Conservation (phyloP, 2,797 vertebrate species). For the Ispidina lecontei region DNA sequence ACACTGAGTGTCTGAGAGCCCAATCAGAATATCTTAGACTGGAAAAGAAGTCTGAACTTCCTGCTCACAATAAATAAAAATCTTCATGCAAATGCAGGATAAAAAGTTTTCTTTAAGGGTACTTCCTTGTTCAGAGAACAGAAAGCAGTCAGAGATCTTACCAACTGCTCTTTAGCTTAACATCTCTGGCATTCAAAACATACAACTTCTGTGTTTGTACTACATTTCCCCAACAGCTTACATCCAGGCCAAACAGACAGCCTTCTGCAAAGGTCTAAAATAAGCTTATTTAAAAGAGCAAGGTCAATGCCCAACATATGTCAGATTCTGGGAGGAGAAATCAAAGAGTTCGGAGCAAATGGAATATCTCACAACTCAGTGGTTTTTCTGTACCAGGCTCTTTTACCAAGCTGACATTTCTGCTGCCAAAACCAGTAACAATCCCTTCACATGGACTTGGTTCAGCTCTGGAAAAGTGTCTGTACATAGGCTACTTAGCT, state of each 20-base stretch:
- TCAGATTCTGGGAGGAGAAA: conserved; percentile 51
- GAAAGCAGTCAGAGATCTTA: conserved; percentile 43
- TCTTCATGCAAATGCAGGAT: neutral
- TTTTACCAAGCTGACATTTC: conserved; percentile 35
- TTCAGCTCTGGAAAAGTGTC: conserved; percentile 29
- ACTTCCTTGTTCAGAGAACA: neutral
- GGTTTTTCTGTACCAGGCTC: conserved; percentile 40
- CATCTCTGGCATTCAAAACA: conserved; percentile 72
- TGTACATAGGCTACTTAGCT: neutral
- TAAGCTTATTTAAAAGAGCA: conserved; percentile 70
- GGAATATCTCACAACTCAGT: conserved; percentile 36
- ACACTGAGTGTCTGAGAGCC: neutral
- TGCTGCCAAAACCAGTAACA: conserved; percentile 48
- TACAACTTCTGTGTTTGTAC: conserved; percentile 71
- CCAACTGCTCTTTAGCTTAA: conserved; percentile 56
- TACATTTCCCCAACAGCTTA: conserved; percentile 70
- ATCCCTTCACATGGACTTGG: conserved; percentile 19
- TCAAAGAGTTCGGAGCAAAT: conserved; percentile 58
- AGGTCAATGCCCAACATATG: conserved; percentile 50
- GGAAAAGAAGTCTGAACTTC: neutral
- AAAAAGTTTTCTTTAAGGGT: neutral
- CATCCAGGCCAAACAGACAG: conserved; percentile 56
- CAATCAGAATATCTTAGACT: neutral
- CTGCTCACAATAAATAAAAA: neutral
- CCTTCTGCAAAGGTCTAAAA: conserved; percentile 63